Percentiles rank a stretch among this genome's conserved stretches.
phyloP scores from a whole-genome alignment of 2,888 invertebrate genomes.

The Synergus laeviventris region DNA sequence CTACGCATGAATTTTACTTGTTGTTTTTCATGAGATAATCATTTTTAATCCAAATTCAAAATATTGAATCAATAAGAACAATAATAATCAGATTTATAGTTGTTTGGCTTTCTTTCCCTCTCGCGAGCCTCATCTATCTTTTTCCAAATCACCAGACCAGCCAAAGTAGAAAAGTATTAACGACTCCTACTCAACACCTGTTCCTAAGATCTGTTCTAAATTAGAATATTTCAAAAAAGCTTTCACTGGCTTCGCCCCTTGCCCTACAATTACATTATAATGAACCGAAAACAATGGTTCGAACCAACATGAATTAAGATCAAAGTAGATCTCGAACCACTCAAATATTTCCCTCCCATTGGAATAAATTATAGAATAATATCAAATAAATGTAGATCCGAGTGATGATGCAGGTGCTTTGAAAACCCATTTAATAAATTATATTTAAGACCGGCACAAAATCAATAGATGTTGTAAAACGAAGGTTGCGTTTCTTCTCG shows the following conservation, averaged over 20 bases:
- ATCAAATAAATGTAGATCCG: neutral
- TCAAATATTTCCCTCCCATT: neutral
- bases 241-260: neutral
- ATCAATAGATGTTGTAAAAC: slow-evolving; percentile 1
- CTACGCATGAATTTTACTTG: no score
- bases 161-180: neutral
- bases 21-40: no score
- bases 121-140: neutral
- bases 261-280: neutral
- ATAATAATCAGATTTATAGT: neutral
- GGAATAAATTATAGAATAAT: slow-evolving; percentile 28
- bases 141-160: neutral
- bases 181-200: neutral
- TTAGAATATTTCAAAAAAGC: neutral
- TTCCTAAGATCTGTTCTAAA: neutral
- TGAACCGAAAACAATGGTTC: neutral
- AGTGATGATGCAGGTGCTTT: neutral
- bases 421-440: slow-evolving; percentile 27
- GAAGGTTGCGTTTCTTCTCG: neutral
- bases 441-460: neutral
- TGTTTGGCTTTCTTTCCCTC: neutral
- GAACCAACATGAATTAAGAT: neutral
- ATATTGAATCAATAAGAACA: no score
- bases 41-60: no score
- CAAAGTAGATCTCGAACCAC: neutral